Evolutionary conservation across 2,113 vertebrate species (phyloP).

Genomic region (Paralichthys olivaceus): DNA sequence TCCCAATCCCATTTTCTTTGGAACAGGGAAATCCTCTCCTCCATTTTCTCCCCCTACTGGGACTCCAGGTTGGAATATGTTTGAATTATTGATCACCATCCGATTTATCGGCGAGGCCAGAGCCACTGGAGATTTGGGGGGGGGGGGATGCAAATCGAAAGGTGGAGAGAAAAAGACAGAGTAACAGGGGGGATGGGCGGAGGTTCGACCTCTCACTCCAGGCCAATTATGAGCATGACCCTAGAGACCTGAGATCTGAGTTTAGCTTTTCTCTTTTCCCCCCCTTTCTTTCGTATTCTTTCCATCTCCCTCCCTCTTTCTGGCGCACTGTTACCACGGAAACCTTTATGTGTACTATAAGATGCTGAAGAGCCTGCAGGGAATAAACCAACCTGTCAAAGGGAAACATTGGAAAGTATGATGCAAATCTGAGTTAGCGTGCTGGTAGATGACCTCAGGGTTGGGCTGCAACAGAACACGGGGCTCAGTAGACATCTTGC

Average conservation of each 20-base stretch:
- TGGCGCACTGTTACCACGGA: slow-evolving; percentile 45
- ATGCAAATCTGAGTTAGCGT: slow-evolving; percentile 17
- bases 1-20: neutral
- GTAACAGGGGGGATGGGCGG: slow-evolving; percentile 34
- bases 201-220: slow-evolving; percentile 47
- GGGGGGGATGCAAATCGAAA: slow-evolving; percentile 42
- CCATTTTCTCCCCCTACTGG: slow-evolving; percentile 20
- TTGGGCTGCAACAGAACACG: slow-evolving; percentile 6
- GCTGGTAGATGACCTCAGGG: slow-evolving; percentile 16
- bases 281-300: neutral
- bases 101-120: slow-evolving; percentile 65
- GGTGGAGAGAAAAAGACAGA: slow-evolving; percentile 15
- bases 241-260: slow-evolving; percentile 52
- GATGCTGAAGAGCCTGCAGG: slow-evolving; percentile 34
- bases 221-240: slow-evolving; percentile 75
- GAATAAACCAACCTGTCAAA: slow-evolving; percentile 53
- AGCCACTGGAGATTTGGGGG: slow-evolving; percentile 50
- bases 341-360: slow-evolving; percentile 49
- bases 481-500: slow-evolving; percentile 27
- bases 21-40: neutral
- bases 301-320: slow-evolving; percentile 15
- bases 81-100: slow-evolving; percentile 80
- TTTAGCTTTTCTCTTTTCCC: slow-evolving; percentile 21
- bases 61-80: slow-evolving; percentile 52
- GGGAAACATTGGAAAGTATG: slow-evolving; percentile 37